Evolutionary conservation across 2,888 invertebrate species (phyloP).

Genomic region (Clistopyga incitator): DNA sequence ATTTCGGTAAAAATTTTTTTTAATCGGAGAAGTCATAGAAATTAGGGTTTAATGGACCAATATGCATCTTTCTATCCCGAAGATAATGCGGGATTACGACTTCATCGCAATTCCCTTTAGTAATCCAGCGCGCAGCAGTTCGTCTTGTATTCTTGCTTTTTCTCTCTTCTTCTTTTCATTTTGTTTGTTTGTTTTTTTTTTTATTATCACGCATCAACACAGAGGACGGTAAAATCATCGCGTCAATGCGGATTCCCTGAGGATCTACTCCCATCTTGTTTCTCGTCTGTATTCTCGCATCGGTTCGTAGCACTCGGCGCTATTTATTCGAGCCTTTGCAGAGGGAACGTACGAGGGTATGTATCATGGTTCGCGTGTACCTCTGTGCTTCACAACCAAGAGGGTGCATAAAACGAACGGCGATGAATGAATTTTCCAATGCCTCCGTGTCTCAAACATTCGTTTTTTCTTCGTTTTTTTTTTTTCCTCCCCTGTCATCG

Average conservation of each 20-base stretch:
- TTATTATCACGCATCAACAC: constrained; percentile 24
- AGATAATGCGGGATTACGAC: constrained; percentile 1
- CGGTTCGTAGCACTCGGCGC: constrained; percentile 37
- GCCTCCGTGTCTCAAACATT: constrained; percentile 50
- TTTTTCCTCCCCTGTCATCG: constrained; percentile 26
- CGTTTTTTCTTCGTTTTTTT: constrained; percentile 24
- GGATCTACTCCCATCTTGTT: constrained; percentile 36
- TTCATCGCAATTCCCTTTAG: constrained; percentile 6
- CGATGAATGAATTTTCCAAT: constrained; percentile 59
- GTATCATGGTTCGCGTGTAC: constrained; percentile 9
- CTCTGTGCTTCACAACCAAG: constrained; percentile 26
- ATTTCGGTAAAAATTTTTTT: not conserved
- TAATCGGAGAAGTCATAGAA: constrained; percentile 2
- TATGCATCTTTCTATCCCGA: not conserved
- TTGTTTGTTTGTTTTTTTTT: constrained; percentile 27
- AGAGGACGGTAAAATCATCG: constrained; percentile 41
- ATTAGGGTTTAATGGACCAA: not conserved
- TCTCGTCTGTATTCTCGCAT: constrained; percentile 13
- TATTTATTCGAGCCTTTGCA: constrained; percentile 56
- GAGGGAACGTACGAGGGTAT: constrained; percentile 38
- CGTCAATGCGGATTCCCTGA: constrained; percentile 48
- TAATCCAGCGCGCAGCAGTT: not conserved
- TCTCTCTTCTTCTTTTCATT: not conserved
- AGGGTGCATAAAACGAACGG: constrained; percentile 53
- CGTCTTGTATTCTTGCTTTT: not conserved